Percentiles rank a stretch among this genome's conserved stretches.
Conservation (phyloP, 2,888 invertebrate genomes). For the Siphlonurus alternatus region DNA sequence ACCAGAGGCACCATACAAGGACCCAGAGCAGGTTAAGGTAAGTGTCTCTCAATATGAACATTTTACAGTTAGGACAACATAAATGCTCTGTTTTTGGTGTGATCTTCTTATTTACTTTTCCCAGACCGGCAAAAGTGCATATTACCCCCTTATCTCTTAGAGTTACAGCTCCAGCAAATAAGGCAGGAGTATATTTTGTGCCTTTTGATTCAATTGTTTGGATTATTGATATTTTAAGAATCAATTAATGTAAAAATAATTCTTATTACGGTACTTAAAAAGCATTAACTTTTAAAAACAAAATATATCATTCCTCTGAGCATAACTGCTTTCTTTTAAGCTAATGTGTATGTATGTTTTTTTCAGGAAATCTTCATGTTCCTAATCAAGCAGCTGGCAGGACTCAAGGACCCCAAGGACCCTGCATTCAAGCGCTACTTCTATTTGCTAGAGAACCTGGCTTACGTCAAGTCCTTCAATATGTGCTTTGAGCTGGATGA, state of each 20-base stretch:
- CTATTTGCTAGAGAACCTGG: constrained; percentile 89
- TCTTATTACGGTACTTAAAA: too few relatives aligned
- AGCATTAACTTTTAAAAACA: not conserved
- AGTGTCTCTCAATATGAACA: not conserved
- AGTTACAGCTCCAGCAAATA: too few relatives aligned
- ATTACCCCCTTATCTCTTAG: not conserved
- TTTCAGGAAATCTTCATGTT: constrained; percentile 76
- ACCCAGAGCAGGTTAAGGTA: constrained; percentile 75
- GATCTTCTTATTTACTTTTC: not conserved
- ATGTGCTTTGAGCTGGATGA: constrained; percentile 98
- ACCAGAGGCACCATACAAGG: constrained; percentile 95
- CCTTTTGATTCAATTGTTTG: too few relatives aligned
- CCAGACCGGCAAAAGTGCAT: not conserved
- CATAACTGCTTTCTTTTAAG: too few relatives aligned
- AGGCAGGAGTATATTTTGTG: too few relatives aligned
- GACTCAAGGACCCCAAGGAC: constrained; percentile 89
- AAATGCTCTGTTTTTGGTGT: not conserved
- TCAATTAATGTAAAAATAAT: too few relatives aligned
- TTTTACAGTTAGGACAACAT: not conserved
- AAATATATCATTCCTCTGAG: not conserved
- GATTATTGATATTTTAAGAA: too few relatives aligned
- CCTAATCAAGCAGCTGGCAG: constrained; percentile 82
- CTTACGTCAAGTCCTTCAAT: constrained; percentile 95
- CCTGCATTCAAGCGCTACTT: constrained; percentile 96
- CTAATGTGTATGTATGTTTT: too few relatives aligned